A percentile compares a stretch with the other conserved stretches of the same genome.
These are phyloP conservation scores for Holotrichia oblita DNA, from an alignment of 1,140 invertebrate genomes.

Conservation along the genomic window DNA sequence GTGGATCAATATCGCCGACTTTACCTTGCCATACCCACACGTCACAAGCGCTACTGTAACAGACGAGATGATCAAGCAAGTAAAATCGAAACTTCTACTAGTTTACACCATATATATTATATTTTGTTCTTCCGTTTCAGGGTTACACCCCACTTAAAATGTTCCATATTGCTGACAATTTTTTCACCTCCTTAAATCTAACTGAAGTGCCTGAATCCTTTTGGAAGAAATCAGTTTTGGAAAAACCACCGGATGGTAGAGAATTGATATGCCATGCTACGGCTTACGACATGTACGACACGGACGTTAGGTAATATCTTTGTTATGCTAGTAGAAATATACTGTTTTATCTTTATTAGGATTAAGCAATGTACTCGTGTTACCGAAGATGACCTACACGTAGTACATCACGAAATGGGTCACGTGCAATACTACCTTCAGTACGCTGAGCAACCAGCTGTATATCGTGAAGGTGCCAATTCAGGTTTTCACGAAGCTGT, in stretches of 20 bases:
- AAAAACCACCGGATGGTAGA: too few relatives aligned
- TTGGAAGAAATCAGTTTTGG: too few relatives aligned
- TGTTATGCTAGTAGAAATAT: too few relatives aligned
- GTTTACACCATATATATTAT: too few relatives aligned
- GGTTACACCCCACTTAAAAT: constrained; percentile 78
- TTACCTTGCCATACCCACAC: constrained; percentile 80
- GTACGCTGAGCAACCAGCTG: constrained; percentile 78
- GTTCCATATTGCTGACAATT: too few relatives aligned
- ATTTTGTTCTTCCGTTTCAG: constrained; percentile 58
- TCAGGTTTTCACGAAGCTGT: constrained; percentile 89
- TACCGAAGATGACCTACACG: too few relatives aligned
- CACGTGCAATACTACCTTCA: too few relatives aligned
- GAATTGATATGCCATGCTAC: too few relatives aligned
- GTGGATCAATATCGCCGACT: constrained; percentile 82
- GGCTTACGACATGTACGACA: constrained; percentile 90
- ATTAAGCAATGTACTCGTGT: constrained; percentile 91
- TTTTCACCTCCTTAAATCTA: too few relatives aligned
- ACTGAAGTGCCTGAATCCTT: too few relatives aligned
- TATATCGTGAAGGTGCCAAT: constrained; percentile 86
- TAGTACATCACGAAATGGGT: too few relatives aligned
- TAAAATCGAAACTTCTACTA: constrained; percentile 52
- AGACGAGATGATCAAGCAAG: constrained; percentile 75
- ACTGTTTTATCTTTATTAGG: constrained; percentile 60
- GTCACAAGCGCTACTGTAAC: constrained; percentile 78
- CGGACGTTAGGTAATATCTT: constrained; percentile 62